A percentile compares a stretch with the other conserved stretches of the same genome.
Evolutionary conservation across 2,113 vertebrate species (phyloP).

Genomic region (Clarias macrocephalus): DNA sequence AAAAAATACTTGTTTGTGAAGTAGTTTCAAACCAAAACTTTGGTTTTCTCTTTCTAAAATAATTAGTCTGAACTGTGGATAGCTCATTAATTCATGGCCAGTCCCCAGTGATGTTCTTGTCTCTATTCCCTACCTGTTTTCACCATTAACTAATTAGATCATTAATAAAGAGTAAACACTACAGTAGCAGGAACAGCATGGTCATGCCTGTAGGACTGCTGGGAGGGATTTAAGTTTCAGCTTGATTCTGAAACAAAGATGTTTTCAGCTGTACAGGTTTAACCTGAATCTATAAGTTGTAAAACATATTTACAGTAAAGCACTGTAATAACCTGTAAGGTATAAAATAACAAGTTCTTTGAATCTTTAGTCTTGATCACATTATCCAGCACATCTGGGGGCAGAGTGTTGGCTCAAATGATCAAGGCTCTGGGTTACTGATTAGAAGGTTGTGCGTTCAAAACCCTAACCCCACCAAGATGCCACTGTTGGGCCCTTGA

Average conservation of each 20-base stretch:
- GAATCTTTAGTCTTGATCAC: too few species aligned
- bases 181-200: neutral
- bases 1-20: neutral
- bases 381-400: neutral
- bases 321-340: too few species aligned
- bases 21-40: neutral
- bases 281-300: neutral
- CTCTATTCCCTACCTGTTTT: constrained; percentile 23
- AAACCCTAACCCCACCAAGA: too few species aligned
- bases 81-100: constrained; percentile 17
- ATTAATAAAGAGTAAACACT: constrained; percentile 7
- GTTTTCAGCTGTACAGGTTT: neutral
- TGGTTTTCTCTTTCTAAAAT: neutral
- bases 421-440: too few species aligned
- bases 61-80: neutral
- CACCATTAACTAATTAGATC: constrained; percentile 32
- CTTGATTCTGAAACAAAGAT: neutral
- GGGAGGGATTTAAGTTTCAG: neutral
- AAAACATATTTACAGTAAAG: too few species aligned
- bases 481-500: too few species aligned
- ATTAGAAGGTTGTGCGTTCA: too few species aligned
- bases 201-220: neutral
- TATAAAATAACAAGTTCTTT: neutral
- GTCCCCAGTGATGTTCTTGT: neutral
- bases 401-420: too few species aligned